phyloP scores from a whole-genome alignment of 2,113 vertebrate species.

The Forbesichthys papilliferus region DNA sequence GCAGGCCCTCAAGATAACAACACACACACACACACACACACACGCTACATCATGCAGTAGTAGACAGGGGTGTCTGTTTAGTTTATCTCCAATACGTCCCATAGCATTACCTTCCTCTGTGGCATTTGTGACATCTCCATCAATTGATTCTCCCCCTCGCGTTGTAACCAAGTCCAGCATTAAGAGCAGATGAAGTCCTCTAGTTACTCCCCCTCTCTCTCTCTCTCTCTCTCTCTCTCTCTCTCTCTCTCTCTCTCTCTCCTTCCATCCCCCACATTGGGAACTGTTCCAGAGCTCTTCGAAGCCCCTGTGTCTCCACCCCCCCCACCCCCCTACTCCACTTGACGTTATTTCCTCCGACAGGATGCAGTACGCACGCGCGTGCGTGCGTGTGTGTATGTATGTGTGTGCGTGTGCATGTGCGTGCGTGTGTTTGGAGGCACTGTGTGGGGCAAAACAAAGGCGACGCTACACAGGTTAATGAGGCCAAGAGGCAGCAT shows the following conservation, averaged over 20 bases:
- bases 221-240: slow-evolving; percentile 10
- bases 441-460: slow-evolving; percentile 60
- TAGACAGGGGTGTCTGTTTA: no score
- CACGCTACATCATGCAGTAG: no score
- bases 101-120: not conserved
- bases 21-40: no score
- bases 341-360: slow-evolving; percentile 15
- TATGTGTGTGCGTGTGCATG: slow-evolving; percentile 3
- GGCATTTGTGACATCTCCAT: not conserved
- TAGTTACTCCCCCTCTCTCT: slow-evolving; percentile 6
- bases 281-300: not conserved
- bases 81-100: not conserved
- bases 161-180: not conserved
- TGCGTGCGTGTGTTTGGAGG: slow-evolving; percentile 17
- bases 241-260: not conserved
- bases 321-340: slow-evolving; percentile 3
- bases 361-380: slow-evolving; percentile 10
- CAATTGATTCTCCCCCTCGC: not conserved
- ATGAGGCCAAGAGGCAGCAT: slow-evolving; percentile 73
- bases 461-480: slow-evolving; percentile 68
- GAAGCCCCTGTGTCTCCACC: slow-evolving; percentile 1
- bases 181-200: not conserved
- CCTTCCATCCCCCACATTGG: not conserved
- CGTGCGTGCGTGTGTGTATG: slow-evolving; percentile 35
- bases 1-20: no score